Conservation (phyloP, 2,888 invertebrate species). For the Tinea pellionella region DNA sequence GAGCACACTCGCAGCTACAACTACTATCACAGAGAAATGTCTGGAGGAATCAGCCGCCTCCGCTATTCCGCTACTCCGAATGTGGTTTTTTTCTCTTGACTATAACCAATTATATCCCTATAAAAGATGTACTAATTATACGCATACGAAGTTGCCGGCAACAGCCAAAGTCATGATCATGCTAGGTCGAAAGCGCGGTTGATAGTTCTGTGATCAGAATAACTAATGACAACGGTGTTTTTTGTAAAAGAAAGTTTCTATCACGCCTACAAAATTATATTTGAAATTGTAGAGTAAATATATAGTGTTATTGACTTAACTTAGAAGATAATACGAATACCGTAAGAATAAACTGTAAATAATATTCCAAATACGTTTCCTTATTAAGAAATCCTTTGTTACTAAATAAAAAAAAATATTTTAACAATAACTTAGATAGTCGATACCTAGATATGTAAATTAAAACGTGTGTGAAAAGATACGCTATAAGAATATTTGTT, state of each 20-base stretch:
- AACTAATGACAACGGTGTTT: slow-evolving; percentile 1
- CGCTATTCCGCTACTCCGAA: not conserved
- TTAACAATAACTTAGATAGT: too few species aligned
- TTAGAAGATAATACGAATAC: not conserved
- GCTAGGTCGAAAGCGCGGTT: slow-evolving; percentile 5
- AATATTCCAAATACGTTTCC: too few species aligned
- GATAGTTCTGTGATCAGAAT: not conserved
- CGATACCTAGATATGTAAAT: slow-evolving; percentile 1
- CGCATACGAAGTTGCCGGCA: too few species aligned
- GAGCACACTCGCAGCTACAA: too few species aligned
- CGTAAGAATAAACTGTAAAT: not conserved
- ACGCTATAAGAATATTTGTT: not conserved
- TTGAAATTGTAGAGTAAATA: not conserved
- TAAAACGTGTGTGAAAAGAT: not conserved
- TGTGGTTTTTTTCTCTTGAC: too few species aligned
- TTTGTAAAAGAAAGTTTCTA: slow-evolving; percentile 3
- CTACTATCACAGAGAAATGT: too few species aligned
- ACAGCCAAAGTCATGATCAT: not conserved
- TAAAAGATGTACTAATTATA: too few species aligned
- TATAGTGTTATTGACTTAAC: not conserved
- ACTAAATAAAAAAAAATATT: too few species aligned
- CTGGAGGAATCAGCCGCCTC: too few species aligned
- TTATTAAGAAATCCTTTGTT: too few species aligned
- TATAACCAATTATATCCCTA: too few species aligned
- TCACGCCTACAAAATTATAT: not conserved